These are phyloP conservation scores for Callospermophilus lateralis DNA, from an alignment of 2,113 vertebrate genomes.

Conservation along the genomic window DNA sequence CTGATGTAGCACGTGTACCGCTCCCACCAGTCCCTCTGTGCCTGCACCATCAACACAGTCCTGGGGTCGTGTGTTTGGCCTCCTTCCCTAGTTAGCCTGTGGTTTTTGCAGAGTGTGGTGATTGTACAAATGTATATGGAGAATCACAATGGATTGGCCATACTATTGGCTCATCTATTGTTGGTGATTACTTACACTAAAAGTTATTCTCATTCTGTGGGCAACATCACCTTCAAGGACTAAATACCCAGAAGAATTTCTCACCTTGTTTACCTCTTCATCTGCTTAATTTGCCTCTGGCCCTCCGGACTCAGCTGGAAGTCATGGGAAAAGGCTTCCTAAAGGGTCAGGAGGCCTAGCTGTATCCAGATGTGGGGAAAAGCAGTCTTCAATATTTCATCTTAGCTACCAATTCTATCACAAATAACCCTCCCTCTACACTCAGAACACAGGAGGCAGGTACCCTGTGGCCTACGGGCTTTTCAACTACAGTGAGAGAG, in stretches of 20 bases:
- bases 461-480: not conserved
- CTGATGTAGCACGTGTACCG: too few species aligned
- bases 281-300: not conserved
- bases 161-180: not conserved
- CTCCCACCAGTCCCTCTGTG: not conserved
- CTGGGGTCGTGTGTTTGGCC: not conserved
- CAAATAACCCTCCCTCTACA: not conserved
- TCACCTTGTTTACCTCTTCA: not conserved
- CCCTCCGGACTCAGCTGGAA: not conserved
- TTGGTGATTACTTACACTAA: too few species aligned
- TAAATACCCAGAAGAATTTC: not conserved
- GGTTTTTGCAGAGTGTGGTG: rapidly evolving
- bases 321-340: not conserved
- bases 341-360: not conserved
- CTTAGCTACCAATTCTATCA: too few species aligned
- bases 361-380: not conserved
- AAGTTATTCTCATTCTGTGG: not conserved
- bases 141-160: rapidly evolving
- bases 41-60: not conserved
- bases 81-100: rapidly evolving
- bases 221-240: not conserved
- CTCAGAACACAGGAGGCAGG: not conserved
- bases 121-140: rapidly evolving
- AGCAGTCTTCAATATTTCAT: not conserved
- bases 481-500: not conserved